Conservation (phyloP, 1,140 invertebrate species). For the Pinna nobilis region DNA sequence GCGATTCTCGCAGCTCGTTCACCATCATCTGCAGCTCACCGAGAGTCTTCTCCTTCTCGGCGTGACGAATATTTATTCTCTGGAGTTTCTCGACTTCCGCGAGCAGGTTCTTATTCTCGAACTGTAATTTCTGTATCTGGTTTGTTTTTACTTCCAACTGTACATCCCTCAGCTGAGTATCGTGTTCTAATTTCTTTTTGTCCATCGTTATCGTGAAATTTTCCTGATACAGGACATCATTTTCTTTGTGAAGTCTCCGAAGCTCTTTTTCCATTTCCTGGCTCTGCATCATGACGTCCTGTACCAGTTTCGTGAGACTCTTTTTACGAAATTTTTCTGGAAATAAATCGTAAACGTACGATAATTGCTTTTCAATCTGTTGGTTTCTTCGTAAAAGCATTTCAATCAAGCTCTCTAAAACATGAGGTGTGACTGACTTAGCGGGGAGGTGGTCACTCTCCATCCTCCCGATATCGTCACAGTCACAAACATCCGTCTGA, state of each 20-base stretch:
- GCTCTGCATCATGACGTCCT: background rate
- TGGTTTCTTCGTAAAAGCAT: background rate
- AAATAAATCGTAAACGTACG: conserved; percentile 8
- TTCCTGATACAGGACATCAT: conserved; percentile 27
- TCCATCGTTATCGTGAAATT: conserved; percentile 22
- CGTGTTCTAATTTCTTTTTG: conserved; percentile 28
- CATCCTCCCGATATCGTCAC: background rate
- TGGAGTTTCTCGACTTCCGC: conserved; percentile 31
- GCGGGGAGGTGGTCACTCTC: background rate
- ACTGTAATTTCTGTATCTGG: conserved; percentile 30
- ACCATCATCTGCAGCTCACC: conserved; percentile 27
- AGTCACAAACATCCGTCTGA: background rate
- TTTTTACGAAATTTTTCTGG: conserved; percentile 9
- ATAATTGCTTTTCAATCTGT: conserved; percentile 3
- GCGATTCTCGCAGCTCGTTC: conserved; percentile 18
- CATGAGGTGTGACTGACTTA: conserved; percentile 3
- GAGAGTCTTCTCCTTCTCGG: conserved; percentile 41
- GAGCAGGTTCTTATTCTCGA: conserved; percentile 17
- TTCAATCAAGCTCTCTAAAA: conserved; percentile 10
- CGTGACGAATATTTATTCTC: conserved; percentile 20
- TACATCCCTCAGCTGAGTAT: conserved; percentile 28
- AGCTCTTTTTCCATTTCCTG: conserved; percentile 16
- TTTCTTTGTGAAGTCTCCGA: conserved; percentile 14
- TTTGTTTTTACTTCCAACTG: conserved; percentile 34
- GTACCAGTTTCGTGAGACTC: background rate